A percentile compares a stretch with the other conserved stretches of the same genome.
These are phyloP conservation scores for Lerista edwardsae DNA, from an alignment of 2,797 vertebrate species.

Conservation along the genomic window DNA sequence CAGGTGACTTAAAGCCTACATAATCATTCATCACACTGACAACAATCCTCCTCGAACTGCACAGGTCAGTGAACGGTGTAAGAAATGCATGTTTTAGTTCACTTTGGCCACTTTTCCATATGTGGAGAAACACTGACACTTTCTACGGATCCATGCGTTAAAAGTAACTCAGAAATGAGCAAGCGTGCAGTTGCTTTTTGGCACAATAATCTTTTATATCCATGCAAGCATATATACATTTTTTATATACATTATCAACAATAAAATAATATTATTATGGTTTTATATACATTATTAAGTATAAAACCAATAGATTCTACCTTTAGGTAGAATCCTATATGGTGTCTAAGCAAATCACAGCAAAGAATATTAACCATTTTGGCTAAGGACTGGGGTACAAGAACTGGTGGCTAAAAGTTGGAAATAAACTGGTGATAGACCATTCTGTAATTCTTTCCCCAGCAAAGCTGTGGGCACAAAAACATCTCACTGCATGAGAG, in stretches of 20 bases:
- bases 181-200: not conserved
- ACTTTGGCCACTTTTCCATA: slow-evolving; percentile 14
- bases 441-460: not conserved
- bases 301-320: no score
- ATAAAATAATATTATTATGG: no score
- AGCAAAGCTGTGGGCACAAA: not conserved
- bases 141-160: not conserved
- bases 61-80: slow-evolving; percentile 23
- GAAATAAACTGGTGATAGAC: not conserved
- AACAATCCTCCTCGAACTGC: slow-evolving; percentile 7
- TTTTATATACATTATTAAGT: not conserved
- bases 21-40: slow-evolving; percentile 20
- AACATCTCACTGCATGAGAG: not conserved
- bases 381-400: not conserved
- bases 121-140: slow-evolving; percentile 3
- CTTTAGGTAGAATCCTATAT: not conserved
- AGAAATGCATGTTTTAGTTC: not conserved
- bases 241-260: not conserved
- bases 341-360: not conserved
- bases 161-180: not conserved
- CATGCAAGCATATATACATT: no score
- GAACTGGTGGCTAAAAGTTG: not conserved
- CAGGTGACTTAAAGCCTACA: not conserved
- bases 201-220: not conserved
- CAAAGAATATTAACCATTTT: not conserved